phyloP scores from a whole-genome alignment of 2,888 invertebrate species.

The Sesia apiformis region DNA sequence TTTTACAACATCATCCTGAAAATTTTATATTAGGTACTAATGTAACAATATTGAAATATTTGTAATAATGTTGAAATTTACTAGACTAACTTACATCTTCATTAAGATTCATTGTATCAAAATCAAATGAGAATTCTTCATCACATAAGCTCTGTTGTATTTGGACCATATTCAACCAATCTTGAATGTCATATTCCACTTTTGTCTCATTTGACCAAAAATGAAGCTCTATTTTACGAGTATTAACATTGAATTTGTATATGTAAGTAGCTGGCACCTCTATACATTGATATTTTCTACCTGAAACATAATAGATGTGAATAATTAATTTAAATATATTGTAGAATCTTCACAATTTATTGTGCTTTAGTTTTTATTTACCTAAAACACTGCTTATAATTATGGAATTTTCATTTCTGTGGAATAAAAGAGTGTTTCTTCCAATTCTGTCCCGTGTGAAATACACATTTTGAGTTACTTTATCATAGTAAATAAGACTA shows the following conservation, averaged over 20 bases:
- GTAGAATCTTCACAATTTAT: neutral
- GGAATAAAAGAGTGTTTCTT: conserved; percentile 85
- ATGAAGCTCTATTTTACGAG: conserved; percentile 31
- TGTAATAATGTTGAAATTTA: neutral
- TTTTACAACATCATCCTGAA: conserved; percentile 37
- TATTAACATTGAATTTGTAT: conserved; percentile 62
- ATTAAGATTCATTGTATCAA: conserved; percentile 17
- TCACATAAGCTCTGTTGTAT: conserved; percentile 43
- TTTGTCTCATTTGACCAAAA: conserved; percentile 35
- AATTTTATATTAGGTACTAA: conserved; percentile 4
- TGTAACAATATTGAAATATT: neutral
- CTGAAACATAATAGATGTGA: conserved; percentile 18
- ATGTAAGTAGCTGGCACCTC: conserved; percentile 79
- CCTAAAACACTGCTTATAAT: conserved; percentile 73
- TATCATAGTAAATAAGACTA: conserved; percentile 85
- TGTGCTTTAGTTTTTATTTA: conserved; percentile 16
- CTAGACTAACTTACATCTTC: conserved; percentile 28
- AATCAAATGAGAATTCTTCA: conserved; percentile 36
- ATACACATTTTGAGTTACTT: conserved; percentile 74
- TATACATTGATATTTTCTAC: conserved; percentile 56
- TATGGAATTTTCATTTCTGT: conserved; percentile 46
- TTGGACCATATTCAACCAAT: conserved; percentile 38
- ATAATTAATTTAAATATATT: neutral
- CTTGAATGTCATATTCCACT: conserved; percentile 23
- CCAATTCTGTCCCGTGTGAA: conserved; percentile 92